Conservation (phyloP, 2,113 vertebrate genomes). For the Pelecanus crispus region DNA sequence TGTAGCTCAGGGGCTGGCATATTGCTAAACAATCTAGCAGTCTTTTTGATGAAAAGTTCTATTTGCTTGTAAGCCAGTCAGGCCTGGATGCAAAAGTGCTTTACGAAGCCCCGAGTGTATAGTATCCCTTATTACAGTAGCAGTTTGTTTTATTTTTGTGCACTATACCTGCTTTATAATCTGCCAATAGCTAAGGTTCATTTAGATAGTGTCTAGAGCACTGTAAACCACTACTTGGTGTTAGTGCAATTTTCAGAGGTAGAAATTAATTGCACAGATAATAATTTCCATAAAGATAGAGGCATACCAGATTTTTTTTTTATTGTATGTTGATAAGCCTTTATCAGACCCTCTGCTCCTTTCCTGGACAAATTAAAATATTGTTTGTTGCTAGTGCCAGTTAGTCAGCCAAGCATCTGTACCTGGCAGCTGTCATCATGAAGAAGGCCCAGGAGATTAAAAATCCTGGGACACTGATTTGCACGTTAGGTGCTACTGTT, state of each 20-base stretch:
- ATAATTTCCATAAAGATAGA: not conserved
- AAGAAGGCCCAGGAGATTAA: not conserved
- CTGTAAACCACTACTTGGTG: not conserved
- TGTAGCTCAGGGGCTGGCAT: not conserved
- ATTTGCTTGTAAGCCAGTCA: not conserved
- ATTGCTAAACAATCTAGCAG: not conserved
- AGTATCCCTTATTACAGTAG: not conserved
- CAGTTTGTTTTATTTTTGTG: not conserved
- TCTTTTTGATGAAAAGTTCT: not conserved
- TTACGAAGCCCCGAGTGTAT: not conserved
- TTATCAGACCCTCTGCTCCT: not conserved
- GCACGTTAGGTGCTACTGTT: not conserved
- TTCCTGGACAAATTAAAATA: conserved; percentile 10
- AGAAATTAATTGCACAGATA: not conserved
- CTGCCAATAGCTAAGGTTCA: not conserved
- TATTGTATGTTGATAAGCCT: not conserved
- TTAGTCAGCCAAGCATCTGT: not conserved
- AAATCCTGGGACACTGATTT: not conserved
- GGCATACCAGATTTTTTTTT: not conserved
- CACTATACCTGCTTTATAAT: not conserved
- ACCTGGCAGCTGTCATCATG: conserved; percentile 10
- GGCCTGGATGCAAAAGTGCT: not conserved
- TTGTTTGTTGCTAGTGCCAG: not conserved
- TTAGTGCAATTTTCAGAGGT: not conserved
- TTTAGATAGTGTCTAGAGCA: not conserved